phyloP scores from a whole-genome alignment of 1,140 invertebrate genomes.

The Drosophila prosaltans region DNA sequence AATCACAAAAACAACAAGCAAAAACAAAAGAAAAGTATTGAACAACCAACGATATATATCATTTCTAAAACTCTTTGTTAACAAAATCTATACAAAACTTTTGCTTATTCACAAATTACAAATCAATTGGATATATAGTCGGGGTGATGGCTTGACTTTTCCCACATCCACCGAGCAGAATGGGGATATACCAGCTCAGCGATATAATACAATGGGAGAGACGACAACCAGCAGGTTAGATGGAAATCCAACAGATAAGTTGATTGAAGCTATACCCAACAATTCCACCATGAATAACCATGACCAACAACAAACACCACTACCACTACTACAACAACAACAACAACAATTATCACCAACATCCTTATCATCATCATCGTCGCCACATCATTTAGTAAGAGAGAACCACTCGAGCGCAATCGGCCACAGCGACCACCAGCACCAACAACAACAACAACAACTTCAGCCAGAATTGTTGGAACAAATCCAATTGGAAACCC shows the following conservation, averaged over 20 bases:
- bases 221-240: slow-evolving; percentile 89
- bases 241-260: slow-evolving; percentile 74
- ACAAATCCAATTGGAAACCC: not conserved
- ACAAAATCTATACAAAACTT: slow-evolving; percentile 63
- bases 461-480: not conserved
- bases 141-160: slow-evolving; percentile 94
- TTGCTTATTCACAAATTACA: slow-evolving; percentile 74
- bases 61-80: slow-evolving; percentile 60
- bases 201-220: slow-evolving; percentile 95
- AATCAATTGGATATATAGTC: slow-evolving; percentile 86
- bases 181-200: slow-evolving; percentile 83
- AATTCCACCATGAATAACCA: slow-evolving; percentile 43
- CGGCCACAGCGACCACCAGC: not conserved
- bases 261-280: slow-evolving; percentile 65
- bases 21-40: slow-evolving; percentile 7
- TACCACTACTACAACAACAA: not conserved
- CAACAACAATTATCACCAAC: slow-evolving; percentile 38
- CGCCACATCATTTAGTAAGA: slow-evolving; percentile 58
- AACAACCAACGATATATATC: slow-evolving; percentile 12
- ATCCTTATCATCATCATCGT: slow-evolving; percentile 28
- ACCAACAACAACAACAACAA: not conserved
- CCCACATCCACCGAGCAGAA: slow-evolving; percentile 91
- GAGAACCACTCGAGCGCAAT: slow-evolving; percentile 7
- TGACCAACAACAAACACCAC: slow-evolving; percentile 19
- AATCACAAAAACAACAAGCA: slow-evolving; percentile 77